phyloP scores from a whole-genome alignment of 1,140 invertebrate genomes.

The Dolichoris vasculosae region DNA sequence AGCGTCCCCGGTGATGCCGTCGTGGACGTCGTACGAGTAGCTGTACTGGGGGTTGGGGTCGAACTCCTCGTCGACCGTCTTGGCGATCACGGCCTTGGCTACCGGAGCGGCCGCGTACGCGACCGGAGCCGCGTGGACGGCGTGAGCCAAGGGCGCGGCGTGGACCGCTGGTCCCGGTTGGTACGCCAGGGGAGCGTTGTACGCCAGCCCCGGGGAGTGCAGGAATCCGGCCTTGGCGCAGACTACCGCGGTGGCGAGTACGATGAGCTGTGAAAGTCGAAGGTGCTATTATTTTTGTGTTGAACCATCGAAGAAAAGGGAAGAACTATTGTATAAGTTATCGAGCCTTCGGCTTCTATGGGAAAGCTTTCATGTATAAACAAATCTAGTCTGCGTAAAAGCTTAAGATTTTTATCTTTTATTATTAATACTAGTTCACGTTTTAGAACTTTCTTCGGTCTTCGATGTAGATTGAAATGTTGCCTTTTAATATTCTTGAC shows the following conservation, averaged over 20 bases:
- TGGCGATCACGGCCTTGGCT: slow-evolving; percentile 60
- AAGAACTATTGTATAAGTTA: too few relatives aligned
- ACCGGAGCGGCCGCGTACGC: slow-evolving; percentile 61
- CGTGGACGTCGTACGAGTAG: slow-evolving; percentile 76
- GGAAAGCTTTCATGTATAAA: too few relatives aligned
- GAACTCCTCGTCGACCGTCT: slow-evolving; percentile 65
- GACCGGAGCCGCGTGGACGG: slow-evolving; percentile 51
- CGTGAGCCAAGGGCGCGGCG: slow-evolving; percentile 24
- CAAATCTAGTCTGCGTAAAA: too few relatives aligned
- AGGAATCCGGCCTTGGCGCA: slow-evolving; percentile 69
- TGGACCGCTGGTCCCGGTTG: slow-evolving; percentile 26
- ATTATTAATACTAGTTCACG: too few relatives aligned
- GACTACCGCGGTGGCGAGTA: slow-evolving; percentile 71
- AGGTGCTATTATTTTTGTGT: neutral
- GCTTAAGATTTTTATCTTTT: too few relatives aligned
- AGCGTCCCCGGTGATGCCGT: slow-evolving; percentile 74
- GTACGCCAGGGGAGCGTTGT: slow-evolving; percentile 57
- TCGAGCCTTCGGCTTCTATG: too few relatives aligned
- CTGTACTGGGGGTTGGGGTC: slow-evolving; percentile 77
- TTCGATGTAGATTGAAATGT: too few relatives aligned
- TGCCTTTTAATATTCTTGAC: too few relatives aligned
- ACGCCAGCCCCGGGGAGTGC: slow-evolving; percentile 6
- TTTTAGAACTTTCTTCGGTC: too few relatives aligned
- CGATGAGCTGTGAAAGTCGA: slow-evolving; percentile 69
- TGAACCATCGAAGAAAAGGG: neutral